phyloP scores from a whole-genome alignment of 2,113 vertebrate species.

The Tapirus terrestris region DNA sequence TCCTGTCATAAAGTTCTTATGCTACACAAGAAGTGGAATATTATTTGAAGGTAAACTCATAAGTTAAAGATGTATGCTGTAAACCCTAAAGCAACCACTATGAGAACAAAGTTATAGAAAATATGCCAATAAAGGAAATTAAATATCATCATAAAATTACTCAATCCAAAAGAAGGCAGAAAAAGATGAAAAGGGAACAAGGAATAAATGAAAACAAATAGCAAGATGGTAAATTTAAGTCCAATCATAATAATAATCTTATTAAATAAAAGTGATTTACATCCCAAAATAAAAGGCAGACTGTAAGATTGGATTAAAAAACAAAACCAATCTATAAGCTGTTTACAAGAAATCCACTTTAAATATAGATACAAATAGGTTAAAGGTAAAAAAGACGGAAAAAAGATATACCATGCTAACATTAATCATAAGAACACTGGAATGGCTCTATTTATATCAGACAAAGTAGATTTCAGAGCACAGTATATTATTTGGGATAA shows the following conservation, averaged over 20 bases:
- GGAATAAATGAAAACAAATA: not conserved
- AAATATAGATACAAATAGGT: not conserved
- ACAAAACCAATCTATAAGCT: not conserved
- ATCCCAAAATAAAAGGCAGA: not conserved
- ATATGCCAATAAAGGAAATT: not conserved
- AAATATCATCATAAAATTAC: not conserved
- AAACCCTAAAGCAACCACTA: not conserved
- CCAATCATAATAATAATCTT: not conserved
- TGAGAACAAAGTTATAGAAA: not conserved
- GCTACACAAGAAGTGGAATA: fast-evolving
- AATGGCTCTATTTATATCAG: not conserved
- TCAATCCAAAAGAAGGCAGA: not conserved
- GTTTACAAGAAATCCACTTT: not conserved
- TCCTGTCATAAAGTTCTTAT: not conserved
- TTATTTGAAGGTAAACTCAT: not conserved
- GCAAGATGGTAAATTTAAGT: not conserved
- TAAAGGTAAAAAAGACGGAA: not conserved
- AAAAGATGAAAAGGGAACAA: not conserved
- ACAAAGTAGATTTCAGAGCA: not conserved
- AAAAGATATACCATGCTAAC: not conserved
- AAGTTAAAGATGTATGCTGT: no score
- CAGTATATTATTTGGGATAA: not conserved
- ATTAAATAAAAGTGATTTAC: not conserved
- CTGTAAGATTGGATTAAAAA: not conserved
- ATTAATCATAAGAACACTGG: not conserved